These are phyloP conservation scores for Nothura maculosa DNA, from an alignment of 2,797 vertebrate genomes.

Conservation along the genomic window DNA sequence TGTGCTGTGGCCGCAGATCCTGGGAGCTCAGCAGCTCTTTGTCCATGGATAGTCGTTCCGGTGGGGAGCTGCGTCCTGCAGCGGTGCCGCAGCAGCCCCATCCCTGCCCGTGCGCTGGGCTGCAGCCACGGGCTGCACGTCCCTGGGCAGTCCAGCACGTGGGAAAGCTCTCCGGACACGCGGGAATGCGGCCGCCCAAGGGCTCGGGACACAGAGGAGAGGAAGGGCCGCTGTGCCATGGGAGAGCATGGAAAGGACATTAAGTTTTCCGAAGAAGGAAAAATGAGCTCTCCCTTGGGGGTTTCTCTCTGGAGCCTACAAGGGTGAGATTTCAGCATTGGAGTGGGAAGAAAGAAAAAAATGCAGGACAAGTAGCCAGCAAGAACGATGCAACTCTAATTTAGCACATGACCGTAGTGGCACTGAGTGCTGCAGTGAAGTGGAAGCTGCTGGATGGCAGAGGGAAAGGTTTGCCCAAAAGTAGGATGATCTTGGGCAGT, in stretches of 20 bases:
- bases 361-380: background rate
- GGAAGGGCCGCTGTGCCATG: conserved; percentile 34
- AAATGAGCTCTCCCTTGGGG: background rate
- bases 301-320: background rate
- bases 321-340: background rate
- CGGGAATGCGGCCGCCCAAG: background rate
- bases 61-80: background rate
- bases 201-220: conserved; percentile 9
- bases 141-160: conserved; percentile 43
- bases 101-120: background rate
- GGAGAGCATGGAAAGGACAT: conserved; percentile 29
- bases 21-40: background rate
- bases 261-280: background rate
- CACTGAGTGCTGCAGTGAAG: background rate
- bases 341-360: background rate
- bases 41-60: background rate
- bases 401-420: background rate
- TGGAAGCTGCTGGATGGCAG: background rate
- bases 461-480: background rate
- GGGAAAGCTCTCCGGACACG: conserved; percentile 52
- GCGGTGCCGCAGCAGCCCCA: background rate
- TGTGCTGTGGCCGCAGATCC: background rate
- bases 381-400: background rate
- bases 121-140: background rate
- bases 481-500: background rate